Evolutionary conservation across 2,113 vertebrate genomes (phyloP).

Genomic region (Neoarius graeffei): DNA sequence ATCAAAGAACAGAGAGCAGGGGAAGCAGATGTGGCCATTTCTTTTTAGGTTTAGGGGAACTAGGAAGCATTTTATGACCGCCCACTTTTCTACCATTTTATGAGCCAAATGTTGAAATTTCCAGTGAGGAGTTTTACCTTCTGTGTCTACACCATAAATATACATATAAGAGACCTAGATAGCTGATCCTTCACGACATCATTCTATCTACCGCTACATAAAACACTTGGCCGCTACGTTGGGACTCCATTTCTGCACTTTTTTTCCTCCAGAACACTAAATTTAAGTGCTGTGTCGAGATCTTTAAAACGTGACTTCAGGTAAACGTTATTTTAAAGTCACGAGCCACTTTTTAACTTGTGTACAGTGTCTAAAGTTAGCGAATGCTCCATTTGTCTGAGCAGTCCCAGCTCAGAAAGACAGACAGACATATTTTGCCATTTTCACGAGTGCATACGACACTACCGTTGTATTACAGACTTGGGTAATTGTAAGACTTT

Average conservation of each 20-base stretch:
- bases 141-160: constrained; percentile 2
- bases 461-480: neutral
- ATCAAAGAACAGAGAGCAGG: too few relatives aligned
- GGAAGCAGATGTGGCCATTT: neutral
- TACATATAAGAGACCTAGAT: neutral
- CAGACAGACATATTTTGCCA: neutral
- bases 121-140: neutral
- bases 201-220: neutral
- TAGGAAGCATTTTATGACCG: neutral
- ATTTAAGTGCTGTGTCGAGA: neutral
- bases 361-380: neutral
- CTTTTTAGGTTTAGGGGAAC: neutral
- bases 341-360: neutral
- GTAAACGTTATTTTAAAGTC: neutral
- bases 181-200: neutral
- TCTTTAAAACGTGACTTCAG: neutral
- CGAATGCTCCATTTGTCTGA: neutral
- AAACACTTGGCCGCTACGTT: neutral
- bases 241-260: neutral
- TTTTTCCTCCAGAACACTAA: neutral
- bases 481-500: neutral
- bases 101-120: neutral
- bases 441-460: neutral
- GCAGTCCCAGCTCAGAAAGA: neutral
- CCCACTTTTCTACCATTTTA: neutral